These are phyloP conservation scores for Psophia crepitans DNA, from an alignment of 2,113 vertebrate species.

Conservation along the genomic window DNA sequence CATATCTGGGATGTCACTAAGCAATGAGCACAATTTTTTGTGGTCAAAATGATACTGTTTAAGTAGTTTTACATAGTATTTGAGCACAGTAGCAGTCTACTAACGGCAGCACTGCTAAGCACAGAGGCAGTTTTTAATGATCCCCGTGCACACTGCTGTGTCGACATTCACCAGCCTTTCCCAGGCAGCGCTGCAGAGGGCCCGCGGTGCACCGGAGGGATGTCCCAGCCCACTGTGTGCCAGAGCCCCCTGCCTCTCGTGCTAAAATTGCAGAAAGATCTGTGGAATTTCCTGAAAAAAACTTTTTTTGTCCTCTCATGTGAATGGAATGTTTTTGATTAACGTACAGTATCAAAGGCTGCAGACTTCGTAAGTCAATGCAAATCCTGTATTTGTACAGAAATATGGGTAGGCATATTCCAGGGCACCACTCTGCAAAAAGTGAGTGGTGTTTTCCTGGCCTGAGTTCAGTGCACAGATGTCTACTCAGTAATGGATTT, in stretches of 20 bases:
- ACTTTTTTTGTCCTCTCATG: not conserved
- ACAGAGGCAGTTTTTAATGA: not conserved
- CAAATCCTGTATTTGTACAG: slow-evolving; percentile 4
- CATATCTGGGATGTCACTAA: not conserved
- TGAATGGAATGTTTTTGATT: not conserved
- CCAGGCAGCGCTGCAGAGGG: not conserved
- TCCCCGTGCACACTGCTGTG: too few species aligned
- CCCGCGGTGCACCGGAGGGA: not conserved
- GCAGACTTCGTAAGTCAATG: not conserved
- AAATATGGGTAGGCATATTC: not conserved
- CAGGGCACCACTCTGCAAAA: not conserved
- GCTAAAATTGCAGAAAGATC: not conserved
- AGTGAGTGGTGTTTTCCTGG: not conserved
- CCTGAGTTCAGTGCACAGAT: slow-evolving; percentile 17
- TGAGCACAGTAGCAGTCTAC: not conserved
- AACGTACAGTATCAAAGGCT: not conserved
- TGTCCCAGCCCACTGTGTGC: not conserved
- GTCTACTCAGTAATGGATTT: slow-evolving; percentile 27
- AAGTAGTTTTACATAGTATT: not conserved
- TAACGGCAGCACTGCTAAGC: not conserved
- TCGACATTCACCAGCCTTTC: not conserved
- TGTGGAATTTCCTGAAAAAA: not conserved
- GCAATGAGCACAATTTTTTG: too few species aligned
- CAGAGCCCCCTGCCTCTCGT: not conserved
- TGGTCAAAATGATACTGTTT: not conserved